Evolutionary conservation across 2,888 invertebrate genomes (phyloP).

Genomic region (Leptopterna dolabrata): DNA sequence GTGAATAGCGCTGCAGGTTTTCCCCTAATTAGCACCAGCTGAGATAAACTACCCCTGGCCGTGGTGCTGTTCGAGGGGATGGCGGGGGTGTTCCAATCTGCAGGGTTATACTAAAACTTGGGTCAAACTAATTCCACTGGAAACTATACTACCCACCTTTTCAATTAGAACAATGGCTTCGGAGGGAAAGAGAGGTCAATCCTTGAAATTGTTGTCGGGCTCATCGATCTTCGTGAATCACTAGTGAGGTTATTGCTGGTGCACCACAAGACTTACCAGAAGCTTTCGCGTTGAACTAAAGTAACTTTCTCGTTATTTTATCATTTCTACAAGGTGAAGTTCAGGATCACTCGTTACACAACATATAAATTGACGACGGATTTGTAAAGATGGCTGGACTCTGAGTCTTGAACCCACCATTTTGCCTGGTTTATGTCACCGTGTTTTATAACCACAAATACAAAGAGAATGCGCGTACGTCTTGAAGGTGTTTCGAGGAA

Average conservation of each 20-base stretch:
- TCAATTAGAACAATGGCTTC: neutral
- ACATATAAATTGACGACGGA: no score
- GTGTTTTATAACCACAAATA: no score
- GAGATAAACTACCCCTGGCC: neutral
- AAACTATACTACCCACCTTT: conserved; percentile 3
- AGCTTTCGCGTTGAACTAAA: no score
- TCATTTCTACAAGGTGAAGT: no score
- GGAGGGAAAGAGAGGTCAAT: neutral
- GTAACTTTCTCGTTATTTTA: no score
- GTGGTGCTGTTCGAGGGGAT: neutral
- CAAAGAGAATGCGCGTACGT: no score
- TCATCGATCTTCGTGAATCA: neutral
- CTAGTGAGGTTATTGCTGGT: neutral
- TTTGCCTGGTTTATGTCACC: no score
- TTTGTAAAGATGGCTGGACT: no score
- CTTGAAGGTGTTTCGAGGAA: no score
- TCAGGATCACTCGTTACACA: no score
- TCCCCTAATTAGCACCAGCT: neutral
- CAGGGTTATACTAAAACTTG: conserved; percentile 3
- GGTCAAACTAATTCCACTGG: conserved; percentile 7
- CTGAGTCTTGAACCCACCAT: no score
- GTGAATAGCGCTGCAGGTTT: neutral
- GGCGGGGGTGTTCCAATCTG: neutral
- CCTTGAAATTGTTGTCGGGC: neutral
- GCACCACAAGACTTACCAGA: no score